These are phyloP conservation scores for Molothrus aeneus DNA, from an alignment of 2,797 vertebrate species.

Conservation along the genomic window DNA sequence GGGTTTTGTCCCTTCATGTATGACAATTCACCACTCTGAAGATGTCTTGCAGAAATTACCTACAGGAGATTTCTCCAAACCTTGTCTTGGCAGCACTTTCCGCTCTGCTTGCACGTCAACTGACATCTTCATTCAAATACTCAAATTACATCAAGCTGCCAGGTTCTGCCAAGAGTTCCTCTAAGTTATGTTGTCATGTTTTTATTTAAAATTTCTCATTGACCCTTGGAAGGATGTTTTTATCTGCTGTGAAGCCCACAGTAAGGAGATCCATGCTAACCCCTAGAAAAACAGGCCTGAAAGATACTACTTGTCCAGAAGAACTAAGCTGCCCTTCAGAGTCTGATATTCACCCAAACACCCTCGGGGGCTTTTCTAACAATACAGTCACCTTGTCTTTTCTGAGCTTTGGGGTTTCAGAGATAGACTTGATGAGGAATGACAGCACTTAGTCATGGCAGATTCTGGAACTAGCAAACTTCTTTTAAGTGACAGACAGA, in stretches of 20 bases:
- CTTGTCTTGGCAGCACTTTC: slow-evolving; percentile 3
- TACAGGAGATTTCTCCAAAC: neutral
- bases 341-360: neutral
- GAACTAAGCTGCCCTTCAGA: slow-evolving; percentile 36
- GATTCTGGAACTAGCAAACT: slow-evolving; percentile 1
- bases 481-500: neutral
- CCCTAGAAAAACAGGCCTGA: neutral
- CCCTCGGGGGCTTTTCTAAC: slow-evolving; percentile 36
- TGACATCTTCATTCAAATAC: neutral
- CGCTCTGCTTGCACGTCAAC: neutral
- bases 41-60: neutral
- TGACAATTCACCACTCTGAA: neutral
- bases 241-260: neutral
- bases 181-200: slow-evolving; percentile 11
- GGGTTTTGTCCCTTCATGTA: neutral
- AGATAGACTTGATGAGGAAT: slow-evolving; percentile 17
- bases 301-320: neutral
- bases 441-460: slow-evolving; percentile 31
- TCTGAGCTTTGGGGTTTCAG: slow-evolving; percentile 21
- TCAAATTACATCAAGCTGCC: slow-evolving; percentile 13
- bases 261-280: neutral
- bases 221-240: slow-evolving; percentile 13
- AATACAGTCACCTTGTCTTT: slow-evolving; percentile 52
- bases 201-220: slow-evolving; percentile 14
- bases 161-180: neutral